Evolutionary conservation across 1,140 invertebrate genomes (phyloP).

Genomic region (Ruditapes philippinarum): DNA sequence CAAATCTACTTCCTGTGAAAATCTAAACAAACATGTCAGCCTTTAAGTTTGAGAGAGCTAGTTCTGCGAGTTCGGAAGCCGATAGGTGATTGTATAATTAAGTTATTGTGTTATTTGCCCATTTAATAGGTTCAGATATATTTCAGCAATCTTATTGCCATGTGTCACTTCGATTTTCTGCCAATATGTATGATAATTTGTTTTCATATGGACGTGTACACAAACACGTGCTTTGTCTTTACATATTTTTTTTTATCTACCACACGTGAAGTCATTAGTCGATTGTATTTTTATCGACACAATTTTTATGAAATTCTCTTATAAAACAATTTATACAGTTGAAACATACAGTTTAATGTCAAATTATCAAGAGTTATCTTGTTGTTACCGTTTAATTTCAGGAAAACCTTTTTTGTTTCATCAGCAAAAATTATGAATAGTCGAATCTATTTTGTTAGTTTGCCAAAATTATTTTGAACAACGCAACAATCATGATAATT

Average conservation of each 20-base stretch:
- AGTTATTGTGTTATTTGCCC: not conserved
- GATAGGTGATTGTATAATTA: slow-evolving; percentile 74
- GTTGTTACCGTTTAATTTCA: too few relatives aligned
- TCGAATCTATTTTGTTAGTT: too few relatives aligned
- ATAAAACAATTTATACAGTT: too few relatives aligned
- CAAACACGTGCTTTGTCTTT: slow-evolving; percentile 32
- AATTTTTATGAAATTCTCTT: too few relatives aligned
- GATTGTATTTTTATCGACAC: too few relatives aligned
- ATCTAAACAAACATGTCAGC: slow-evolving; percentile 71
- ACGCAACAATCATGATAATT: too few relatives aligned
- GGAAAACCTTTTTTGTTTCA: too few relatives aligned
- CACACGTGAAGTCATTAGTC: not conserved
- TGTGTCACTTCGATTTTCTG: not conserved
- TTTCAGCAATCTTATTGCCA: not conserved
- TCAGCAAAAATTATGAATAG: too few relatives aligned
- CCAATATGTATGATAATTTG: not conserved
- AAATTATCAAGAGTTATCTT: too few relatives aligned
- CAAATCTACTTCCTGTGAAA: not conserved
- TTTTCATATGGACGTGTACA: not conserved
- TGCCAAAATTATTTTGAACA: too few relatives aligned
- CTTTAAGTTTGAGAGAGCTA: slow-evolving; percentile 77
- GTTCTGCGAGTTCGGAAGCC: slow-evolving; percentile 73
- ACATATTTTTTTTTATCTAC: not conserved
- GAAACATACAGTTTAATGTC: too few relatives aligned
- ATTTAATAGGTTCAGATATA: not conserved